Base-by-base conservation (phyloP, 2,888 invertebrate genomes). In the Papilio demoleus region DNA sequence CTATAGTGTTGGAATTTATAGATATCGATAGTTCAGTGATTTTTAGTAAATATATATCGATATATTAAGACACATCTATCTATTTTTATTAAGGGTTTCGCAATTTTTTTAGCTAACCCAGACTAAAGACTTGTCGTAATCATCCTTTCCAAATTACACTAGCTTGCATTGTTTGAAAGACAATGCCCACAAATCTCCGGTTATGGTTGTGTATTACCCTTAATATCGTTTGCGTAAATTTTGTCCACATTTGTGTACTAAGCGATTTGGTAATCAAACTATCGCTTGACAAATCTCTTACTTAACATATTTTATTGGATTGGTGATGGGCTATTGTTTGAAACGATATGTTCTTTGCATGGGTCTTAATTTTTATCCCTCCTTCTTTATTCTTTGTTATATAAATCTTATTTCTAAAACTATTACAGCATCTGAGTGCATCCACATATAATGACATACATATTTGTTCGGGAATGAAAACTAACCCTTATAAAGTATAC, bases 111-210 rank as follows among this genome's bases (percentile, higher is more conserved):
- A 27, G 31, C 34, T 31, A 17, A n/a, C 14, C 6, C 42, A 14
- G 27, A 61, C 50, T n/a, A 38, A 56, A 67, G 61, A 74, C 73
- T 72, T 83, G 80, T 82, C 84, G 82, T 82, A 81, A 84, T 71
- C 80, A 76, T 79, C 80, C 82, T 84, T 82, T 81, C 81, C 77
- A 78, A 76, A 74, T 68, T 77, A 79, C 76, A 78, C 74, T 78
- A 75, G 72, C 73, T 65, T 62, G 82, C 79, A 90, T 90, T 90
- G 90, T 90, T 71, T 75, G 42, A 70, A 70, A 81, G 80, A 91
- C 88, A 88, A 88, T 88, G 76, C 83, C 80, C 77, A 80, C 80
- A 82, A 80, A 80, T 79, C 76, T 68, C 73, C 74, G 76, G 76
- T 76, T 76, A 79, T 80, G 81, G 27, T n/a, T n/a, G n/a, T n/a